These are phyloP conservation scores for Trinorchestia longiramus DNA, from an alignment of 1,140 invertebrate species.

Conservation along the genomic window DNA sequence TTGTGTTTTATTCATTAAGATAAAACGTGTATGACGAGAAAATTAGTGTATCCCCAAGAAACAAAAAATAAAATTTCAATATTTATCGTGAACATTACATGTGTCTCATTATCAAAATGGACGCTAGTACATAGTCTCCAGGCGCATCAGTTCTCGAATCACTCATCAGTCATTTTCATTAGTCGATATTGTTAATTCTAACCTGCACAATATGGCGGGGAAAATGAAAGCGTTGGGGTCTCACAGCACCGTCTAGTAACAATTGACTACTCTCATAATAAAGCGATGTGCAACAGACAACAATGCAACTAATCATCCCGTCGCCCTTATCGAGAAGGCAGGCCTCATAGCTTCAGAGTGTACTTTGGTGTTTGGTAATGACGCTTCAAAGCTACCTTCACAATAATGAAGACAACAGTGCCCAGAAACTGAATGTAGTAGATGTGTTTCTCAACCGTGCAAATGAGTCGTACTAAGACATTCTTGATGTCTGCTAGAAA, in stretches of 20 bases:
- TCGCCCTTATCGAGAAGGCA: neutral
- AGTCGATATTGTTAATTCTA: neutral
- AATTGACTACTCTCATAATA: neutral
- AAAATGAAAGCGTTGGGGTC: neutral
- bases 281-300: neutral
- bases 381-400: neutral
- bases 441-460: neutral
- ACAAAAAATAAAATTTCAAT: too few species aligned
- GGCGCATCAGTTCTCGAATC: neutral
- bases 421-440: neutral
- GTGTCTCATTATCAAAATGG: too few species aligned
- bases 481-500: too few species aligned
- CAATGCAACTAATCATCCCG: neutral
- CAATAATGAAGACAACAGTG: neutral
- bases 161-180: neutral
- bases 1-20: too few species aligned
- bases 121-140: neutral
- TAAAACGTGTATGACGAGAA: too few species aligned
- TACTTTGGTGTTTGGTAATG: neutral
- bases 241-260: neutral
- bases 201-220: neutral
- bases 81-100: too few species aligned
- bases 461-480: too few species aligned
- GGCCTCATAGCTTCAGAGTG: neutral
- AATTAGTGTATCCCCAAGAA: too few species aligned